Conservation (phyloP, 1,140 invertebrate genomes). For the Aphelenchoides avenae region DNA sequence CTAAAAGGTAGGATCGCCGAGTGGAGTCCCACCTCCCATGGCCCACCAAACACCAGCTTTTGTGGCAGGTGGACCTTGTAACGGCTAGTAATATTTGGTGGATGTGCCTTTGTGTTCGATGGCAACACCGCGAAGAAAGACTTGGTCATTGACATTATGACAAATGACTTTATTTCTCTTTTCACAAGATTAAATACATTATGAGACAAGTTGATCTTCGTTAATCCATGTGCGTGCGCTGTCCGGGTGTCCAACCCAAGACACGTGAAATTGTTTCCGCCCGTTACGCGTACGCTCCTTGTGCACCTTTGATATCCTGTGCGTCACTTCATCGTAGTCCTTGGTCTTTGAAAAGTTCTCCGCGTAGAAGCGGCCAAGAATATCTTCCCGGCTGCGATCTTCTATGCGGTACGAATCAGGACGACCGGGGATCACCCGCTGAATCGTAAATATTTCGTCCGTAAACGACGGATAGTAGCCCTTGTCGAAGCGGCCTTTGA, state of each 20-base stretch:
- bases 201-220: constrained; percentile 10
- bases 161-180: not conserved
- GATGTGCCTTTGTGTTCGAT: constrained; percentile 1
- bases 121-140: constrained; percentile 17
- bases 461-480: constrained; percentile 12
- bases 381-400: constrained; percentile 1
- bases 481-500: constrained; percentile 6
- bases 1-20: constrained; percentile 3
- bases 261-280: constrained; percentile 8
- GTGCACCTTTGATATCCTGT: no score
- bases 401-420: constrained; percentile 2
- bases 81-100: not conserved
- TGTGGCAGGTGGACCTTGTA: constrained; percentile 17
- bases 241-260: constrained; percentile 4
- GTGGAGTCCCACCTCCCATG: constrained; percentile 10
- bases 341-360: not conserved
- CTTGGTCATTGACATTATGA: not conserved
- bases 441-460: constrained; percentile 22
- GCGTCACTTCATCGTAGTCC: constrained; percentile 1
- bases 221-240: constrained; percentile 7
- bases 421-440: not conserved
- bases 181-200: no score
- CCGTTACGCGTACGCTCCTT: not conserved
- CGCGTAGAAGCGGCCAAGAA: constrained; percentile 1
- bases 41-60: constrained; percentile 1